phyloP scores from a whole-genome alignment of 2,888 invertebrate species.

The Nomada lathburiana region DNA sequence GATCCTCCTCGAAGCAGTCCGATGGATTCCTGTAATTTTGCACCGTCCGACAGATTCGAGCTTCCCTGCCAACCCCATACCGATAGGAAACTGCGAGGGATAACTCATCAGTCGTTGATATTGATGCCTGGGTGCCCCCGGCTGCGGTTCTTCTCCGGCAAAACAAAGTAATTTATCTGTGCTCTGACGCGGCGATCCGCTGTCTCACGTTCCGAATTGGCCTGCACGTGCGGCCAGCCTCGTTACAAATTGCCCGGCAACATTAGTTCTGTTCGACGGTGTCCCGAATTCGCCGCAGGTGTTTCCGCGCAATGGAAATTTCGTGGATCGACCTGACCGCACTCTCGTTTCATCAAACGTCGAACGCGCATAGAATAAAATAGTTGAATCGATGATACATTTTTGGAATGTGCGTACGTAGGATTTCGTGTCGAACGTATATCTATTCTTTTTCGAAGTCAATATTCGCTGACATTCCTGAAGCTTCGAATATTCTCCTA shows the following conservation, averaged over 20 bases:
- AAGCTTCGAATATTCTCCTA: no score
- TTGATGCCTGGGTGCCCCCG: conserved; percentile 53
- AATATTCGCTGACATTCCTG: no score
- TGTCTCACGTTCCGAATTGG: conserved; percentile 55
- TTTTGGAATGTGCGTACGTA: background rate
- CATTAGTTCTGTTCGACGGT: conserved; percentile 66
- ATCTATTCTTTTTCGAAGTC: background rate
- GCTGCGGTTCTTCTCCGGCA: conserved; percentile 61
- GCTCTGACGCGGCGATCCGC: conserved; percentile 53
- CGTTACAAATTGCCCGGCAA: conserved; percentile 67
- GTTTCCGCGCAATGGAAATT: conserved; percentile 56
- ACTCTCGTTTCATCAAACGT: conserved; percentile 8
- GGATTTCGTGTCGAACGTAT: background rate
- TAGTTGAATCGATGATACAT: background rate
- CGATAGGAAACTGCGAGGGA: conserved; percentile 35
- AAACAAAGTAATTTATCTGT: conserved; percentile 73
- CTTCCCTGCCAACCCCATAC: background rate
- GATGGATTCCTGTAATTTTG: conserved; percentile 15
- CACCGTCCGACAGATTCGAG: background rate
- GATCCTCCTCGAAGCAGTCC: background rate
- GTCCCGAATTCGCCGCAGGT: conserved; percentile 61
- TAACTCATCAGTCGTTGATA: conserved; percentile 65
- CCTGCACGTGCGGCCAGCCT: conserved; percentile 27
- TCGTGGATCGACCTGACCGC: conserved; percentile 24
- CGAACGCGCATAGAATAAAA: background rate